Evolutionary conservation across 23 tunicate species (phyloP).

Genomic region (Oikopleura dioica): DNA sequence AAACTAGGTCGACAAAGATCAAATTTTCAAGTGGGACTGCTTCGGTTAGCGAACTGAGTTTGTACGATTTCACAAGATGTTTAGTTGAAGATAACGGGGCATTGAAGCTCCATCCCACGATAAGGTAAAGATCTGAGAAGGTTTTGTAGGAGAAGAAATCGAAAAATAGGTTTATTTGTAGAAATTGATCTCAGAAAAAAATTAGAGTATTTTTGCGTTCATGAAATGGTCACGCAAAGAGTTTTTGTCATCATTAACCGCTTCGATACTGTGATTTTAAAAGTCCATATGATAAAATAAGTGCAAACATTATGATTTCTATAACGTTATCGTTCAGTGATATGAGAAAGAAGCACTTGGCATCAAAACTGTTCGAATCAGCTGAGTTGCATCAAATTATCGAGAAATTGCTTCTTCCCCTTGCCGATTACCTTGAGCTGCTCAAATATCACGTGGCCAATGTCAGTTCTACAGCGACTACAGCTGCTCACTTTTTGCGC

Average conservation of each 20-base stretch:
- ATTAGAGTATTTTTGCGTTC: constrained; percentile 10
- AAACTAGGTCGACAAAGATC: background rate
- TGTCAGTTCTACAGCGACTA: no score
- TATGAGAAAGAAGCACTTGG: background rate
- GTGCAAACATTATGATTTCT: background rate
- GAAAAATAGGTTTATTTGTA: background rate
- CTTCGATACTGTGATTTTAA: background rate
- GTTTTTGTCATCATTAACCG: background rate
- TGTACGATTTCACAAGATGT: background rate
- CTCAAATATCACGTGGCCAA: no score
- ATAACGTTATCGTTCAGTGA: background rate
- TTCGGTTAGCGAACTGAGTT: background rate
- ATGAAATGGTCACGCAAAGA: background rate
- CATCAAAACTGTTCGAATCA: background rate
- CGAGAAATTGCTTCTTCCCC: no score
- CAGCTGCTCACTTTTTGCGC: no score
- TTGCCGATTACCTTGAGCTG: no score
- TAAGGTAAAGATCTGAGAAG: background rate
- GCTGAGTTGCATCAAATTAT: no score
- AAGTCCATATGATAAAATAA: background rate
- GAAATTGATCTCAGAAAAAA: constrained; percentile 1
- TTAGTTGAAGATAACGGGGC: background rate
- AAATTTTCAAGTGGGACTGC: background rate
- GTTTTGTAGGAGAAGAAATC: background rate
- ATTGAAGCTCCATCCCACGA: background rate